Evolutionary conservation across 2,888 invertebrate genomes (phyloP).

Genomic region (Drosophila maculinotata): DNA sequence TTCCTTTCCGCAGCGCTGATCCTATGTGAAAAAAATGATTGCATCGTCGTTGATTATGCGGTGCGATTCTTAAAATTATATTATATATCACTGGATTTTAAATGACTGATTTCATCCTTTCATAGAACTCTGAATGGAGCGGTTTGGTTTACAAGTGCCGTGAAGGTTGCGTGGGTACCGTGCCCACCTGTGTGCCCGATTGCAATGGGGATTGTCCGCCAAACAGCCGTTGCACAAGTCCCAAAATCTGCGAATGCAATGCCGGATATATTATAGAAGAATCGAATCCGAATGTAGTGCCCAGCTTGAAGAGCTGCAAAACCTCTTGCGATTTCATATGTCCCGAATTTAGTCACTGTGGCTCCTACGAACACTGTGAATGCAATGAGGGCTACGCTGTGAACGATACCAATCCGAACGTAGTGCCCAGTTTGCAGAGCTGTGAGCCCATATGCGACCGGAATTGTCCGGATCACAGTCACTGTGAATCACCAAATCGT

Average conservation of each 20-base stretch:
- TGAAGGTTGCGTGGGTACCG: conserved; percentile 15
- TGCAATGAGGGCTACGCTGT: neutral
- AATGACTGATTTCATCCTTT: neutral
- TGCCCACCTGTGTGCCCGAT: conserved; percentile 16
- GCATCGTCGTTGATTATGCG: neutral
- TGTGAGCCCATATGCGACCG: conserved; percentile 6
- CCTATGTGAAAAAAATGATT: neutral
- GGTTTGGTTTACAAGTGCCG: neutral
- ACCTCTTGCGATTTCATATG: neutral
- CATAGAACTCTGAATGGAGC: neutral
- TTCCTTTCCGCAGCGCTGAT: neutral
- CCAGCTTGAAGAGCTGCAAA: conserved; percentile 9
- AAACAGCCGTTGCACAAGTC: conserved; percentile 6
- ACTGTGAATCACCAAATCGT: neutral
- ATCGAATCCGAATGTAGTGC: neutral
- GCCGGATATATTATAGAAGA: neutral
- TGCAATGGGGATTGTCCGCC: conserved; percentile 1
- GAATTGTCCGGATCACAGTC: conserved; percentile 14
- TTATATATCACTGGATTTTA: neutral
- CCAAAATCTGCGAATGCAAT: conserved; percentile 3
- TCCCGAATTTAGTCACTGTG: conserved; percentile 2
- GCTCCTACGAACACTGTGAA: neutral
- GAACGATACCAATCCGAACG: neutral
- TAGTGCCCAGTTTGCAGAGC: neutral
- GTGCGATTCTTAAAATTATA: neutral